These are phyloP conservation scores for Neogobius melanostomus DNA, from an alignment of 2,113 vertebrate genomes.

Conservation along the genomic window DNA sequence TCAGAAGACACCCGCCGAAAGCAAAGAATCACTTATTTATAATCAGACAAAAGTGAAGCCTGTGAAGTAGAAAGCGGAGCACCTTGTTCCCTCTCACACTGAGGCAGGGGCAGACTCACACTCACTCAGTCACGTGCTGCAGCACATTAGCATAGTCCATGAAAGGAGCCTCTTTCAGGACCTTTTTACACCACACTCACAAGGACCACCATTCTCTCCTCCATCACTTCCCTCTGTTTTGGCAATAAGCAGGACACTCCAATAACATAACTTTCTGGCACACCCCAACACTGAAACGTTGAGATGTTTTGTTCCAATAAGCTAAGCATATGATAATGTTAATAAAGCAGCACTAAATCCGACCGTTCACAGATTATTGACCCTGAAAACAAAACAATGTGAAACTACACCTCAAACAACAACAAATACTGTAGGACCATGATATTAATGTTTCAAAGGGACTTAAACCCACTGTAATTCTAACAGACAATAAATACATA, in stretches of 20 bases:
- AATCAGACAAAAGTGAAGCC: conserved; percentile 12
- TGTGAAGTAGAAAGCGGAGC: conserved; percentile 38
- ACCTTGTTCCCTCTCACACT: conserved; percentile 22
- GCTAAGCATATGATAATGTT: conserved; percentile 33
- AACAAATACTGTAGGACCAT: too few relatives aligned
- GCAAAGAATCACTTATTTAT: neutral
- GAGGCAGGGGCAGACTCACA: conserved; percentile 41
- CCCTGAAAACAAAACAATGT: too few relatives aligned
- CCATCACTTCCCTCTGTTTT: conserved; percentile 49
- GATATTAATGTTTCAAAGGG: too few relatives aligned
- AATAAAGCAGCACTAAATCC: conserved; percentile 27
- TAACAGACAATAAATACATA: too few relatives aligned
- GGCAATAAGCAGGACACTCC: conserved; percentile 48
- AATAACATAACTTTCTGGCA: conserved; percentile 54
- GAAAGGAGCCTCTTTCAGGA: conserved; percentile 72
- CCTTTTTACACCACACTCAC: conserved; percentile 62
- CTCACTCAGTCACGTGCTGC: conserved; percentile 59
- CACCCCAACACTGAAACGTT: conserved; percentile 40
- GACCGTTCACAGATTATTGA: neutral
- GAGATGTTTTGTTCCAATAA: conserved; percentile 35
- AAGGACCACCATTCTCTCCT: conserved; percentile 57
- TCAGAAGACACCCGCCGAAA: neutral
- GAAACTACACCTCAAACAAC: too few relatives aligned
- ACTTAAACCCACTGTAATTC: too few relatives aligned
- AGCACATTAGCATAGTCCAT: conserved; percentile 74